Conservation (phyloP, 2,888 invertebrate genomes). For the Parnassius apollo region DNA sequence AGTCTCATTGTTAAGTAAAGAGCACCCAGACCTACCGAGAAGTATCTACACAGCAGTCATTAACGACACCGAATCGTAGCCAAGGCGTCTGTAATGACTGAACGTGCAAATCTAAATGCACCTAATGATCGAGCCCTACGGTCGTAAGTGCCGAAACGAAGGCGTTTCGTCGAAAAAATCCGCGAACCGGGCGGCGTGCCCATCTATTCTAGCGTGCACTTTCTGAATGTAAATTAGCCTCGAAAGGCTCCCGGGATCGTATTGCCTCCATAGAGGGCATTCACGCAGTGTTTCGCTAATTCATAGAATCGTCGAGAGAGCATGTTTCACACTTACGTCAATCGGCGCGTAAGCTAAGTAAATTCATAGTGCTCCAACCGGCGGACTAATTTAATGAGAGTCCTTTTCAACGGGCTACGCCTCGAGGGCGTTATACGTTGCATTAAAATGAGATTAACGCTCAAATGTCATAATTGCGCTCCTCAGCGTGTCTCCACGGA, state of each 20-base stretch:
- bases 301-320: slow-evolving; percentile 59
- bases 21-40: background rate
- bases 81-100: slow-evolving; percentile 12
- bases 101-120: slow-evolving; percentile 24
- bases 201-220: slow-evolving; percentile 28
- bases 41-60: slow-evolving; percentile 1
- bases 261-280: slow-evolving; percentile 69
- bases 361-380: slow-evolving; percentile 72
- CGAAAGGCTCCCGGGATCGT: slow-evolving; percentile 50
- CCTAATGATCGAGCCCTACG: slow-evolving; percentile 23
- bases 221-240: slow-evolving; percentile 50
- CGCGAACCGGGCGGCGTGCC: slow-evolving; percentile 21
- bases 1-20: too few relatives aligned
- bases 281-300: slow-evolving; percentile 61
- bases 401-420: slow-evolving; percentile 55
- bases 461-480: slow-evolving; percentile 53
- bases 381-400: slow-evolving; percentile 78
- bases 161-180: slow-evolving; percentile 19
- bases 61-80: slow-evolving; percentile 5
- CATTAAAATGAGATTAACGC: slow-evolving; percentile 53
- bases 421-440: slow-evolving; percentile 43
- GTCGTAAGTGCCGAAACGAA: slow-evolving; percentile 14
- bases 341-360: slow-evolving; percentile 66
- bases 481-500: slow-evolving; percentile 38
- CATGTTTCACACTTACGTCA: slow-evolving; percentile 73